A percentile compares a stretch with the other conserved stretches of the same genome.
Conservation (phyloP, 2,113 vertebrate species). For the Psilopogon haemacephalus region DNA sequence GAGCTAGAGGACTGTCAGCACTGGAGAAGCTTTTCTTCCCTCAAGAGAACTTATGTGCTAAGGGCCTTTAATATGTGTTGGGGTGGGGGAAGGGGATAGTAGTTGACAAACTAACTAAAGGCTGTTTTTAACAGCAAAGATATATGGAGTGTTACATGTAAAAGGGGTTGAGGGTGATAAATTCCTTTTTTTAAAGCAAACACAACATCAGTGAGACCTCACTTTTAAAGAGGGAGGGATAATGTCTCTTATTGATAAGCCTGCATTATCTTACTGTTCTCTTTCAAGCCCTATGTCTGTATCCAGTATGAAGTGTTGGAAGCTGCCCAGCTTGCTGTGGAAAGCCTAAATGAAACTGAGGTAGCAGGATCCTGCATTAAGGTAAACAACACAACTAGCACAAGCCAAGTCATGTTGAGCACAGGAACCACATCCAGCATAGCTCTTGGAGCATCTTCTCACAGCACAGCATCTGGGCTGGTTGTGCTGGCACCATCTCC, state of each 20-base stretch:
- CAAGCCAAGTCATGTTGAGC: not conserved
- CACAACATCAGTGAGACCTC: not conserved
- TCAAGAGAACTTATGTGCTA: not conserved
- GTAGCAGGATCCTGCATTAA: conserved; percentile 69
- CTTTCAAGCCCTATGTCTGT: conserved; percentile 80
- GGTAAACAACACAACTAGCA: conserved; percentile 44
- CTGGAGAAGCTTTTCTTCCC: not conserved
- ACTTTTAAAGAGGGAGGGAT: not conserved
- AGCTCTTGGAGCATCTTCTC: not conserved
- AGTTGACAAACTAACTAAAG: not conserved
- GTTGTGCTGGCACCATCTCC: not conserved
- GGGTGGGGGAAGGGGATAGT: not conserved
- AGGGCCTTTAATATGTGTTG: not conserved
- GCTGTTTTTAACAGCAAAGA: not conserved
- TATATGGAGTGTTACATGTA: not conserved
- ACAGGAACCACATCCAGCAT: fast-evolving
- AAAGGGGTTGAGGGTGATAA: not conserved
- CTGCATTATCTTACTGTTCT: not conserved
- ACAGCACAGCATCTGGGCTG: not conserved
- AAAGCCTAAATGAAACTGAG: conserved; percentile 73
- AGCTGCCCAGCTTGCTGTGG: conserved; percentile 83
- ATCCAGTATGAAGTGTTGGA: conserved; percentile 84
- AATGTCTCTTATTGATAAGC: not conserved
- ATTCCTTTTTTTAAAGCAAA: not conserved
- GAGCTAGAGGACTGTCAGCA: not conserved